Evolutionary conservation across 2,888 invertebrate genomes (phyloP), one percentile per base, ranked within the genome.

Genomic region (Ctenicera cuprea): DNA sequence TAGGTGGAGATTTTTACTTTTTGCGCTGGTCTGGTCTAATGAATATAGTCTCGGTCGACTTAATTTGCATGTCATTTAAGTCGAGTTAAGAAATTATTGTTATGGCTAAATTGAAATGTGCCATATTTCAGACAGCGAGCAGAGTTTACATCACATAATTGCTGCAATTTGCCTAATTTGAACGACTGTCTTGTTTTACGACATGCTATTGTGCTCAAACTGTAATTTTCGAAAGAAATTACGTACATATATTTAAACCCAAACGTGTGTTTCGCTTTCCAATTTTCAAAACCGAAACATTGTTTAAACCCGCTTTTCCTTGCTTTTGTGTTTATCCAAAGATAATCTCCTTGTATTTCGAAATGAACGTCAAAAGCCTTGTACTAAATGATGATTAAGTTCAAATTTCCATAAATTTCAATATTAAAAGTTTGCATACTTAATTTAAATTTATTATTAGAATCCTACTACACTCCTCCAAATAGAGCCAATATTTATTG

Each of bases 41-140:
- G 26, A 26, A 26, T 26, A 5, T 5, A 26, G 26, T 26, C 26
- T 26, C 26, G 26, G 33, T 33, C 30, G 16, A 30, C n/a, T 33
- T 33, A 54, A 54, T 54, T 54, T 54, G 54, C 54, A 54, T 52
- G 52, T 52, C 52, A 52, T 33, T 30, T 30, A 52, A 54, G 54
- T 54, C 30, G 8, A 54, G 26, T 54, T 54, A 14, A 54, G 54
- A 54, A 54, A 54, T 50, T 54, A 30, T 54, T 14, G 54, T 33
- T 16, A 30, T 33, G 54, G 30, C 14, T 33, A 54, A 54, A 54
- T 54, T 54, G 54, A 54, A 54, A 26, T 54, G 54, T 54, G 54
- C 30, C 54, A 54, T 54, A 54, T 30, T 30, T 54, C 33, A 54
- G 30, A 22, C 30, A 30, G 12, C 54, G 30, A 54, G 30, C 7